Base-by-base conservation (phyloP, 2,888 invertebrate species). In the Graphium colonna region DNA sequence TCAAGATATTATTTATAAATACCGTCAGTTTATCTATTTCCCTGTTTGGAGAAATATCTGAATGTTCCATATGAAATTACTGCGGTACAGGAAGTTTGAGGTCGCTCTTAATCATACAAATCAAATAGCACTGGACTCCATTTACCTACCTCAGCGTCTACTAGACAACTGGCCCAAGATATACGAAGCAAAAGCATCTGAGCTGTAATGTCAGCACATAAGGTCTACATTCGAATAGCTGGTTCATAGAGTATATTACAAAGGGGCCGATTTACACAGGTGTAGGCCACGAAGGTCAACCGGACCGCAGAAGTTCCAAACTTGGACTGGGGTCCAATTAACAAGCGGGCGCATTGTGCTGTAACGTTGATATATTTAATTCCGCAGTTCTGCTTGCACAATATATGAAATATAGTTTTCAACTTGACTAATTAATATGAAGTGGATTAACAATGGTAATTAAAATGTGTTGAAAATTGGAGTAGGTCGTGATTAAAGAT, bases 231-330 rank as follows among this genome's bases (percentile, higher is more conserved):
- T 40, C 12, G 49, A 33, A 9, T 33, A n/a, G 9, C 33, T 26
- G 26, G 4, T 26, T 3, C 7, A 26, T 26, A 26, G 3, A 7
- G 10, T 33, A 33, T n/a, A 33, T 2, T 33, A 33, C 33, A 33
- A 33, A 33, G 33, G 10, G 33, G 40, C 17, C 17, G 13, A 49
- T 48, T 48, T 43, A 17, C 18, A 48, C 53, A 58, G 53, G 53
- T 51, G 51, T 56, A 49, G 51, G 51, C 26, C 54, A 38, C 43
- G 52, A 56, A 59, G 59, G 60, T 57, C 55, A 50, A 42, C 33
- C 8, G 47, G 44, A 49, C 44, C 53, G 49, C 53, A 49, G 44
- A 49, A 53, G 39, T 54, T 40, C 49, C 53, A 49, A 54, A 54
- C 49, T 54, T 54, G 53, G 53, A 44, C 31, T 39, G 42, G 26